These are phyloP conservation scores for Melieria crassipennis DNA, from an alignment of 2,888 invertebrate genomes.

Conservation along the genomic window DNA sequence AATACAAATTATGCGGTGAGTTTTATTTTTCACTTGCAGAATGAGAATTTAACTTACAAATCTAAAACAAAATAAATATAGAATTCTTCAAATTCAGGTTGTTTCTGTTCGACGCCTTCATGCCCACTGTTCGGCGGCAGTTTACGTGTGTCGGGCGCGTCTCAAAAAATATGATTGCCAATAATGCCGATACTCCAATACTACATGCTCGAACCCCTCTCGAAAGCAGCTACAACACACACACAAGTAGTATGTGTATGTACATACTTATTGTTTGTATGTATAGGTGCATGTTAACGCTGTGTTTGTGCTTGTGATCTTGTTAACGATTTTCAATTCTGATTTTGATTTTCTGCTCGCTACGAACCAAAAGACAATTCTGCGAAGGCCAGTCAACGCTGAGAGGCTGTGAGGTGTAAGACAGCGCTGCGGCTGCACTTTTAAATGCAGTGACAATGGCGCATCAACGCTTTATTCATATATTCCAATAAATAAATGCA, in stretches of 20 bases:
- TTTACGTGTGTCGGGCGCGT: conserved; percentile 9
- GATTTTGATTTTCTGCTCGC: conserved; percentile 60
- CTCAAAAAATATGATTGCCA: conserved; percentile 22
- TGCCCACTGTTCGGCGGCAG: neutral
- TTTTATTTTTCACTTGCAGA: neutral
- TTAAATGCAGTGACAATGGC: conserved; percentile 31
- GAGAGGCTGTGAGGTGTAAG: neutral
- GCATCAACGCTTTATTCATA: conserved; percentile 58
- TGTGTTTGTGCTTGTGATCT: conserved; percentile 48
- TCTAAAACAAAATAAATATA: too few relatives aligned
- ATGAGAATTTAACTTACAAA: too few relatives aligned
- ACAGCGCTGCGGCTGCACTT: conserved; percentile 12
- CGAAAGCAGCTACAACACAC: neutral
- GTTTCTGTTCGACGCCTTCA: neutral
- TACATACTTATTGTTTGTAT: neutral
- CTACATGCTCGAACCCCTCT: too few relatives aligned
- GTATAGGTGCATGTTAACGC: neutral
- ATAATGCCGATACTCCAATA: too few relatives aligned
- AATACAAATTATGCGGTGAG: neutral
- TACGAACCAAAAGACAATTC: conserved; percentile 21
- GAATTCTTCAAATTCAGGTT: too few relatives aligned
- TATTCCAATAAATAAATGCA: conserved; percentile 61
- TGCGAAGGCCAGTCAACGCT: neutral
- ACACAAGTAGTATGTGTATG: neutral
- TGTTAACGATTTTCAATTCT: conserved; percentile 60